A percentile compares a stretch with the other conserved stretches of the same genome.
Evolutionary conservation across 2,888 invertebrate genomes (phyloP).

Genomic region (Mythimna albipuncta): DNA sequence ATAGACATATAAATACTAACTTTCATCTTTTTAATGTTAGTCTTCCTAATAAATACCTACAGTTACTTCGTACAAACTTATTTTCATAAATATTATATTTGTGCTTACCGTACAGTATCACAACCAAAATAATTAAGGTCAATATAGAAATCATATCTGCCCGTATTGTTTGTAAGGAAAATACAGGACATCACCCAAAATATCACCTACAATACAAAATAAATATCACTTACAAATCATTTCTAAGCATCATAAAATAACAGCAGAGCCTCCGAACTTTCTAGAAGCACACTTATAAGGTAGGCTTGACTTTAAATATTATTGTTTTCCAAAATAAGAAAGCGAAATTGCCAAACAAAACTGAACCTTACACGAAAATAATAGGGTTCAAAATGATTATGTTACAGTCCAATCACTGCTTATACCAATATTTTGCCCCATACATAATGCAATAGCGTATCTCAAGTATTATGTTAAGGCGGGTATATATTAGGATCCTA

Average conservation of each 20-base stretch:
- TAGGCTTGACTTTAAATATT: constrained; percentile 46
- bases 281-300: constrained; percentile 18
- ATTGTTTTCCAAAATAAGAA: constrained; percentile 42
- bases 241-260: constrained; percentile 29
- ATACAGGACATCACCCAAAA: not conserved
- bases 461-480: constrained; percentile 62
- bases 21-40: too few species aligned
- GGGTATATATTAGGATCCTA: constrained; percentile 61
- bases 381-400: constrained; percentile 34
- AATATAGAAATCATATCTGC: not conserved
- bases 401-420: constrained; percentile 51
- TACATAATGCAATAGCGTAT: constrained; percentile 65
- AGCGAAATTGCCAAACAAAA: constrained; percentile 26
- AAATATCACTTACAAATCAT: constrained; percentile 9
- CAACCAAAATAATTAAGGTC: not conserved
- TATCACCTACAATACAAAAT: not conserved
- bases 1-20: too few species aligned
- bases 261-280: constrained; percentile 15
- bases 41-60: not conserved
- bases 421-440: constrained; percentile 60
- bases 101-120: not conserved
- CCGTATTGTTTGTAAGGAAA: constrained; percentile 6
- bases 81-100: not conserved
- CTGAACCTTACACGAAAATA: constrained; percentile 1
- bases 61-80: not conserved